A percentile compares a stretch with the other conserved stretches of the same genome.
These are phyloP conservation scores for Blomia tropicalis DNA, from an alignment of 2,888 invertebrate genomes.

Conservation along the genomic window DNA sequence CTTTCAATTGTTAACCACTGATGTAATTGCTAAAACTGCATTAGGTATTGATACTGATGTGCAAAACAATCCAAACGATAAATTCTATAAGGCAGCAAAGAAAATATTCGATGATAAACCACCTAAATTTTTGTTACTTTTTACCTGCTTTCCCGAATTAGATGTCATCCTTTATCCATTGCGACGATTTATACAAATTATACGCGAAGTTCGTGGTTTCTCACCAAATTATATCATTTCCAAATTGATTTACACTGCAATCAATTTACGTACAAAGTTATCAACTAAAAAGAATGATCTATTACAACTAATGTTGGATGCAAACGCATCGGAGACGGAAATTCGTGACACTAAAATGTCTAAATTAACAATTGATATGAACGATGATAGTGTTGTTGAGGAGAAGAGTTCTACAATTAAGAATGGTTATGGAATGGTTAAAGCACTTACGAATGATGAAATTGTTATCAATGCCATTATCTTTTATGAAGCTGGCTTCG, in stretches of 20 bases:
- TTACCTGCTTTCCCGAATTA: constrained; percentile 11
- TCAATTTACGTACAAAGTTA: neutral
- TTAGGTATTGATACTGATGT: constrained; percentile 28
- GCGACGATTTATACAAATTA: neutral
- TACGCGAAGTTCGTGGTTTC: neutral
- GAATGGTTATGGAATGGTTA: neutral
- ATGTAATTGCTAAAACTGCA: constrained; percentile 27
- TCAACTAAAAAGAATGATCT: constrained; percentile 14
- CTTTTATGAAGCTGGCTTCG: constrained; percentile 27
- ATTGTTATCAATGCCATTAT: constrained; percentile 22
- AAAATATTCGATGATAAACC: constrained; percentile 6
- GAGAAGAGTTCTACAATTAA: neutral
- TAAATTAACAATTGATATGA: constrained; percentile 7
- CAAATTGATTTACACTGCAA: constrained; percentile 2
- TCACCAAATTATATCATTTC: neutral
- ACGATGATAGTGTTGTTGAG: neutral
- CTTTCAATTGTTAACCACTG: constrained; percentile 27
- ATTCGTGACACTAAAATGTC: neutral
- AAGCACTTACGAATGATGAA: constrained; percentile 20
- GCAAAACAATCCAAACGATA: constrained; percentile 27
- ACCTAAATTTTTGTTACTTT: neutral
- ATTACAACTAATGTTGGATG: constrained; percentile 23
- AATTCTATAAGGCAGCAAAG: constrained; percentile 20
- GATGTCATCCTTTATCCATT: constrained; percentile 20
- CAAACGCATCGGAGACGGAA: constrained; percentile 10